phyloP scores from a whole-genome alignment of 2,888 invertebrate genomes.

The Drosophila anomalipes region DNA sequence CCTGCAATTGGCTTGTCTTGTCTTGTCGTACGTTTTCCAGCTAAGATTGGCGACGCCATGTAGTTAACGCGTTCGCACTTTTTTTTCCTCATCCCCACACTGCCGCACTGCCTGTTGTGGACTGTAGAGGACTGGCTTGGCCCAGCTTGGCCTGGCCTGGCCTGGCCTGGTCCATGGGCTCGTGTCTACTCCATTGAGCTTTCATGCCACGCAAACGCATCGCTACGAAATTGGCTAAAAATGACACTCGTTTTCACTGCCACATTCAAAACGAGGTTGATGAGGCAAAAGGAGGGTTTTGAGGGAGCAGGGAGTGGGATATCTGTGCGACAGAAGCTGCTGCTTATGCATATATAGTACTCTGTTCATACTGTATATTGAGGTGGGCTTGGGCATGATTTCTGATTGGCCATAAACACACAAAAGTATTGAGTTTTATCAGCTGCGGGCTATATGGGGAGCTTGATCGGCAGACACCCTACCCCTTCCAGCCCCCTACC shows the following conservation, averaged over 20 bases:
- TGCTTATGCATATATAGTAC: slow-evolving; percentile 64
- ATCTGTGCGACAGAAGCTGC: slow-evolving; percentile 49
- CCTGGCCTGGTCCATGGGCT: slow-evolving; percentile 59
- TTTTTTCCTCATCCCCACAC: slow-evolving; percentile 51
- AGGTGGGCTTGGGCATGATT: slow-evolving; percentile 78
- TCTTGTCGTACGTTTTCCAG: slow-evolving; percentile 80
- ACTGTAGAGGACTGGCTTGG: slow-evolving; percentile 17
- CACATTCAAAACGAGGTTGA: slow-evolving; percentile 8
- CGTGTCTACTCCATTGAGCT: slow-evolving; percentile 79
- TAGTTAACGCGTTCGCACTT: slow-evolving; percentile 81
- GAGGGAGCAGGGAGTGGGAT: neutral
- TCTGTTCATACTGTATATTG: slow-evolving; percentile 36
- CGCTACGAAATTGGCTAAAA: slow-evolving; percentile 77
- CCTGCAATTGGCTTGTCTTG: slow-evolving; percentile 77
- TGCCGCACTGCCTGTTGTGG: slow-evolving; percentile 29
- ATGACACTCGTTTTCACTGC: slow-evolving; percentile 75
- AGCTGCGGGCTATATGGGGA: slow-evolving; percentile 77
- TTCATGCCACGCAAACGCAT: slow-evolving; percentile 79
- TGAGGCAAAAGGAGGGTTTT: neutral
- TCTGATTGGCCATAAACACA: slow-evolving; percentile 80
- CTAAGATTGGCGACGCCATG: slow-evolving; percentile 81
- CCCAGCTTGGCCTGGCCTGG: slow-evolving; percentile 3
- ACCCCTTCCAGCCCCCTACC: neutral
- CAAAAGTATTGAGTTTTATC: slow-evolving; percentile 81
- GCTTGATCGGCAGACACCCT: slow-evolving; percentile 13